phyloP scores from a whole-genome alignment of 2,797 vertebrate genomes.

The Sebastes nivosus region DNA sequence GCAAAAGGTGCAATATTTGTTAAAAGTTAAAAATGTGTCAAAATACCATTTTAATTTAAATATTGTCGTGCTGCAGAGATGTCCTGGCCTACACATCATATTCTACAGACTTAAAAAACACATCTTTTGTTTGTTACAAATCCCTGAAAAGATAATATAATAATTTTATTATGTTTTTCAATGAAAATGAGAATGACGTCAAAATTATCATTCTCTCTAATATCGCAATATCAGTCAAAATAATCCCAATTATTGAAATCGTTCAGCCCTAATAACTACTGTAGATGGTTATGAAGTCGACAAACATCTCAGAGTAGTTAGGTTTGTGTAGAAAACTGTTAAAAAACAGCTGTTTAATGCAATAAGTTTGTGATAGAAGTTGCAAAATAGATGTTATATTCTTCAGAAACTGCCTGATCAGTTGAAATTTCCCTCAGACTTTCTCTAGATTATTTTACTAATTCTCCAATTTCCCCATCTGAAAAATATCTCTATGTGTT shows the following conservation, averaged over 20 bases:
- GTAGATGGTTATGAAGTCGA: neutral
- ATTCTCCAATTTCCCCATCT: neutral
- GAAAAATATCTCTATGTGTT: neutral
- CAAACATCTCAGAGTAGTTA: neutral
- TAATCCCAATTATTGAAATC: no score
- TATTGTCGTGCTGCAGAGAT: no score
- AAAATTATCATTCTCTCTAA: no score
- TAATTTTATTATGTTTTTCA: no score
- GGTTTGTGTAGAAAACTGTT: neutral
- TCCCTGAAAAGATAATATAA: no score
- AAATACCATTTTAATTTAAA: no score
- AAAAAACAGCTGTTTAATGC: neutral
- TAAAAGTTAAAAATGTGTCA: no score
- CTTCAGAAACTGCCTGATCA: neutral
- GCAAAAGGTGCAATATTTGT: no score
- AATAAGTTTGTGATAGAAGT: neutral
- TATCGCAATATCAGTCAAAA: no score
- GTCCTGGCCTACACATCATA: no score
- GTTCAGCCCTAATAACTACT: neutral
- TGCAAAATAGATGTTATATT: neutral
- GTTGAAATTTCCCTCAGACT: neutral
- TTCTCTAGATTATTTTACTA: neutral
- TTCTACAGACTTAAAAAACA: rapidly evolving
- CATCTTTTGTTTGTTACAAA: no score
- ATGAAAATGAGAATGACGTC: no score